phyloP scores from a whole-genome alignment of 2,888 invertebrate species.

The Liposcelis brunnea region DNA sequence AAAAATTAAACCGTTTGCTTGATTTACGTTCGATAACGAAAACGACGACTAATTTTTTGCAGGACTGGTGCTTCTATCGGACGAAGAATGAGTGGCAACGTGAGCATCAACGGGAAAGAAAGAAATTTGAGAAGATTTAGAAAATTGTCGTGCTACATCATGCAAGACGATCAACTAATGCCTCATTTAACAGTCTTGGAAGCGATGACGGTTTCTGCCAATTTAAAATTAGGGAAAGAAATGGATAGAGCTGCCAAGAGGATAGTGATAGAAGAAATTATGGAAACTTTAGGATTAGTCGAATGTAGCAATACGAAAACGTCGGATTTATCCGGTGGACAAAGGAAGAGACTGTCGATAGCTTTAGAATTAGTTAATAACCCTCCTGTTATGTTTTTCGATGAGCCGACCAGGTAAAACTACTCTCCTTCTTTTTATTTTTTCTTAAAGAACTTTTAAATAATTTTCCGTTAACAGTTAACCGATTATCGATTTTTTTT shows the following conservation, averaged over 20 bases:
- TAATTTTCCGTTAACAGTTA: too few species aligned
- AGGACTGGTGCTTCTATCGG: constrained; percentile 40
- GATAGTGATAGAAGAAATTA: constrained; percentile 67
- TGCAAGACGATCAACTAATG: constrained; percentile 83
- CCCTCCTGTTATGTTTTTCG: constrained; percentile 95
- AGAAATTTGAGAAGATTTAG: constrained; percentile 74
- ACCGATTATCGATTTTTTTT: neutral
- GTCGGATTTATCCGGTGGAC: constrained; percentile 72
- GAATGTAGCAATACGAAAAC: constrained; percentile 67
- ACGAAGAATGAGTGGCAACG: constrained; percentile 50
- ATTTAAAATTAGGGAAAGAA: constrained; percentile 64
- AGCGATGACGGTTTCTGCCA: constrained; percentile 85
- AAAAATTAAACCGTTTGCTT: too few species aligned
- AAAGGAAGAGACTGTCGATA: constrained; percentile 77
- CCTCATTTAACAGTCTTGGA: constrained; percentile 83
- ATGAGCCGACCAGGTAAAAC: constrained; percentile 55
- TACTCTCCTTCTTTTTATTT: too few species aligned
- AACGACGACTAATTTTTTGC: neutral
- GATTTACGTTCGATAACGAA: too few species aligned
- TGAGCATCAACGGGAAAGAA: constrained; percentile 74
- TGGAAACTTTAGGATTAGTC: constrained; percentile 64
- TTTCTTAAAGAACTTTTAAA: too few species aligned
- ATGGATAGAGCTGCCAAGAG: constrained; percentile 53
- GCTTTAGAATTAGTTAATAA: constrained; percentile 87
- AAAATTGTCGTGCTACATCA: constrained; percentile 90